Percentiles rank a stretch among this genome's conserved stretches.
phyloP scores from a whole-genome alignment of 2,113 vertebrate genomes.

The Cephalopholis sonnerati region DNA sequence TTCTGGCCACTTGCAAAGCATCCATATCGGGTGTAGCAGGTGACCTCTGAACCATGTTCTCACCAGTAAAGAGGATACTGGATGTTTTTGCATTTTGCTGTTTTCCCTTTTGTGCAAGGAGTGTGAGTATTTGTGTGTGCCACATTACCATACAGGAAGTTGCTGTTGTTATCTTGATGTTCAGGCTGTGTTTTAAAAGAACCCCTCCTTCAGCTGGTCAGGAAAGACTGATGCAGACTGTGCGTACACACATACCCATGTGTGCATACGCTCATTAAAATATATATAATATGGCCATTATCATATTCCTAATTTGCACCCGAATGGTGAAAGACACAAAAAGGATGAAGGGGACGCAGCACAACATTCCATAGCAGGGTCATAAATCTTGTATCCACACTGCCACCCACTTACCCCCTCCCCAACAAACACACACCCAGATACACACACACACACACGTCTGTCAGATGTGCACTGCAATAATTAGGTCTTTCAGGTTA shows the following conservation, averaged over 20 bases:
- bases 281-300: constrained; percentile 70
- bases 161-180: not conserved
- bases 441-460: constrained; percentile 16
- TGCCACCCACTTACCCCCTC: not conserved
- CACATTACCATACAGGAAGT: constrained; percentile 10
- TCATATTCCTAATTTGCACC: constrained; percentile 71
- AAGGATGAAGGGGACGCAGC: constrained; percentile 38
- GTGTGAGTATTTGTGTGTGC: not conserved
- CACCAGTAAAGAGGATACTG: not conserved
- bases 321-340: constrained; percentile 65
- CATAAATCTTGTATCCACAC: constrained; percentile 73
- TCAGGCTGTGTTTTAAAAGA: constrained; percentile 22
- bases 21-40: not conserved
- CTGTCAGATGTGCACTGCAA: constrained; percentile 67
- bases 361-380: constrained; percentile 61
- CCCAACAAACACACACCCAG: not conserved
- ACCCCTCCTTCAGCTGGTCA: constrained; percentile 33
- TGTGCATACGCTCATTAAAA: constrained; percentile 54
- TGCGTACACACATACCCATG: constrained; percentile 14
- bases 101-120: not conserved
- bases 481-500: constrained; percentile 83
- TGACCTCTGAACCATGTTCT: constrained; percentile 1
- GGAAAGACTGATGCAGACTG: not conserved
- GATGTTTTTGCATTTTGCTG: not conserved
- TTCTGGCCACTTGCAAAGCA: not conserved